Base-by-base conservation (phyloP, 2,113 vertebrate genomes). In the Carettochelys insculpta region DNA sequence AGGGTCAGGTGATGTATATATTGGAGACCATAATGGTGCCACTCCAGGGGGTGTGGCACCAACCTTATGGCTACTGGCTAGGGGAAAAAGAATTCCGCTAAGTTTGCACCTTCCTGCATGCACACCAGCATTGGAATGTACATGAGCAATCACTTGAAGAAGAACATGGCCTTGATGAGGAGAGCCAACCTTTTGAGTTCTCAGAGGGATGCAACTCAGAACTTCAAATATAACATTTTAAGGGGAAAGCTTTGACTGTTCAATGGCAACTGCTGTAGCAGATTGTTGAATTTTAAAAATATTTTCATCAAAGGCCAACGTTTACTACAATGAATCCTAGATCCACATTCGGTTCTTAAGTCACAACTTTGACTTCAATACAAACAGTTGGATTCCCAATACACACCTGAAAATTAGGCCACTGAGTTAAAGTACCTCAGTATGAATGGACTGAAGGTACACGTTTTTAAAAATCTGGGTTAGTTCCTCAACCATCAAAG, bases 391-490 rank as follows among this genome's bases (percentile, higher is more conserved):
- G 50, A 79, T 65, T 7, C 34, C 31, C 17, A 68, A 68, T 3
- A 68, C 34, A 47, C 54, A 68, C 51, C 47, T 45, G 71, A 52
- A 78, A 41, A 50, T 83, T 52, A 89, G 27, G 43, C 53, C 34
- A 58, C 13, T 68, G 56, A 92, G 93, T 84, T 82, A 88, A 56
- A 87, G 89, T 52, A 53, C 87, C 25, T 16, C 47, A 86, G 81
- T 43, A 89, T 68, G 89, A 94, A 90, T 77, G 31, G 83, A 54
- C 25, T 92, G 88, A n/a, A 34, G 76, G 83, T 25, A 47, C 79
- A 78, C 77, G 71, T 27, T 50, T 0, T 8, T 53, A 88, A 31
- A 65, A 58, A 29, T 73, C 88, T 79, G 85, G 86, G 80, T 45
- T 77, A 82, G 58, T 54, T 10, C 54, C 83, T 45, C 78, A 85